Evolutionary conservation across 2,113 vertebrate species (phyloP), one percentile per base, ranked within the genome.

Genomic region (Gallinago jamesoni): DNA sequence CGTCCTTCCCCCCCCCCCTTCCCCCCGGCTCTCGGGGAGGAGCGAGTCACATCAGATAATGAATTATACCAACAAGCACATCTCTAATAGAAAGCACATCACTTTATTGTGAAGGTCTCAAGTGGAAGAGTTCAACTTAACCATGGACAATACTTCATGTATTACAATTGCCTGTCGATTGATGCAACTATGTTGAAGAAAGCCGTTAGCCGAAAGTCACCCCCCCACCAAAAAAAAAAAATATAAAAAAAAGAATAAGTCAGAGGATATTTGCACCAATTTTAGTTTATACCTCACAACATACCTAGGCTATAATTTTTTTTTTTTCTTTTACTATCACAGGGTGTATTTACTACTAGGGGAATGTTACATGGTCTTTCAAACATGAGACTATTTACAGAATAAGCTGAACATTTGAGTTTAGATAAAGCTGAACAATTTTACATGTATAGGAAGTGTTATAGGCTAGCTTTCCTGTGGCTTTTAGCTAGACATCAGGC

Each of bases 71-170:
- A 97, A 98, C 96, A 97, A 98, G 98, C 98, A 98, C 97, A 81
- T 95, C 98, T 98, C 97, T 98, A 98, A 96, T 98, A 98, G 97
- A 98, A 98, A 98, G 98, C 98, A 98, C 98, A 98, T 97, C 97
- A 98, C 98, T 98, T 98, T 98, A 98, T 98, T 98, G 97, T 98
- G 98, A 98, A 98, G 97, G 97, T 98, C 97, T 98, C 96, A 89
- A 97, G 97, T 98, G 98, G 98, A 98, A 98, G 98, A 98, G 97
- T 98, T 98, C 98, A 97, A 97, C 96, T 98, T 96, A 98, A 92
- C 98, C 98, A 98, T 97, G 97, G 97, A 98, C 98, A 98, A 97
- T 98, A 98, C 93, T 98, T 84, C 6, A 98, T 97, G 97, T 97
- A 97, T 97, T 98, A 97, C 97, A 98, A 96, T 97, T 98, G 97